Conservation (phyloP, 2,113 vertebrate genomes). For the Chauna torquata region DNA sequence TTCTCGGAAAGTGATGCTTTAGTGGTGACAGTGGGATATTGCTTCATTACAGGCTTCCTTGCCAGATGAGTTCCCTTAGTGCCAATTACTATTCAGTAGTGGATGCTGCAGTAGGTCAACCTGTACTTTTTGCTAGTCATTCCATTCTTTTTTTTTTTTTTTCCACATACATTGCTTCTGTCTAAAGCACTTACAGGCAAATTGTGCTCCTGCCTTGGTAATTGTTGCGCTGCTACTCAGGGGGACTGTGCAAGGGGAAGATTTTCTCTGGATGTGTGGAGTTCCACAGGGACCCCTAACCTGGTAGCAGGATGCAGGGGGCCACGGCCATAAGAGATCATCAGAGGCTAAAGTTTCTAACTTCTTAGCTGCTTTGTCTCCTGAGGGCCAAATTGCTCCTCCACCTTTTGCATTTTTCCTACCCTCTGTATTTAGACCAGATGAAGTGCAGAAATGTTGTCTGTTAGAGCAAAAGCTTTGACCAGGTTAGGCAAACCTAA, state of each 20-base stretch:
- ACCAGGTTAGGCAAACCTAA: neutral
- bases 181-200: constrained; percentile 2
- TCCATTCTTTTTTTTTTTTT: neutral
- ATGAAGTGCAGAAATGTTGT: neutral
- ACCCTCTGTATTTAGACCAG: neutral
- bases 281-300: neutral
- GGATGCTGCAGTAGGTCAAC: constrained; percentile 44
- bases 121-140: constrained; percentile 11
- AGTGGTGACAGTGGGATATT: constrained; percentile 51
- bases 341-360: neutral
- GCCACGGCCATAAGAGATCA: neutral
- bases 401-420: neutral
- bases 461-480: neutral
- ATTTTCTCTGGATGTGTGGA: neutral
- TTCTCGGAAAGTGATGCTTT: constrained; percentile 29
- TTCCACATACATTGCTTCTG: constrained; percentile 2
- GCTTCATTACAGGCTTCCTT: constrained; percentile 45
- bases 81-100: constrained; percentile 38
- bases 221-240: neutral
- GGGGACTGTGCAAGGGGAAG: fast-evolving
- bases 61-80: constrained; percentile 27
- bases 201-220: constrained; percentile 24
- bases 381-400: neutral
- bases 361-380: neutral
- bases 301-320: neutral